Conservation (phyloP, 2,888 invertebrate species). For the Apamea anceps region DNA sequence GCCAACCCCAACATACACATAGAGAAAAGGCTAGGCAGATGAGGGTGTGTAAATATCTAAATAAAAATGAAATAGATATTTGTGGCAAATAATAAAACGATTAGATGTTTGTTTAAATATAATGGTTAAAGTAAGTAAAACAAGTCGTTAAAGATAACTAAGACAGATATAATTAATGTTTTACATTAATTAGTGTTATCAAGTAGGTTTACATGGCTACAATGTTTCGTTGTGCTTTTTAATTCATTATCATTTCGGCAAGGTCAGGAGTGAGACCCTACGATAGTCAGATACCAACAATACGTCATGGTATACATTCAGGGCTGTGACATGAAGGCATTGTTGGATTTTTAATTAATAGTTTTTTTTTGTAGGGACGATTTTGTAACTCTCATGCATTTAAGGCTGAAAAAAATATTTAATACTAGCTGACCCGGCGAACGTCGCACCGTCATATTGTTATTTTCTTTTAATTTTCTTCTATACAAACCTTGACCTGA, state of each 20-base stretch:
- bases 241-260: constrained; percentile 48
- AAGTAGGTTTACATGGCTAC: background rate
- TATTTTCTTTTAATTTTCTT: too few relatives aligned
- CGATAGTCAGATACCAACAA: constrained; percentile 15
- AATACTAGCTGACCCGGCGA: too few relatives aligned
- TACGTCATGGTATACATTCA: constrained; percentile 6
- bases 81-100: too few relatives aligned
- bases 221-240: constrained; percentile 36
- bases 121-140: constrained; percentile 31
- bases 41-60: too few relatives aligned
- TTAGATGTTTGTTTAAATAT: too few relatives aligned
- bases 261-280: constrained; percentile 42
- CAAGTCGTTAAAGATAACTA: constrained; percentile 23
- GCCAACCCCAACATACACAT: too few relatives aligned
- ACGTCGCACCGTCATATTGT: too few relatives aligned
- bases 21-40: too few relatives aligned
- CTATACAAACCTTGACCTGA: too few relatives aligned
- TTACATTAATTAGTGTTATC: constrained; percentile 44
- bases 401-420: too few relatives aligned
- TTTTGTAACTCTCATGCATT: background rate
- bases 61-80: too few relatives aligned
- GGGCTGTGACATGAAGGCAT: constrained; percentile 22
- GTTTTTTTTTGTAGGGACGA: background rate
- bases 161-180: constrained; percentile 42
- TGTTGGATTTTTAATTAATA: background rate